A percentile compares a stretch with the other conserved stretches of the same genome.
Conservation (phyloP, 2,888 invertebrate species). For the Phyto melanocephala region DNA sequence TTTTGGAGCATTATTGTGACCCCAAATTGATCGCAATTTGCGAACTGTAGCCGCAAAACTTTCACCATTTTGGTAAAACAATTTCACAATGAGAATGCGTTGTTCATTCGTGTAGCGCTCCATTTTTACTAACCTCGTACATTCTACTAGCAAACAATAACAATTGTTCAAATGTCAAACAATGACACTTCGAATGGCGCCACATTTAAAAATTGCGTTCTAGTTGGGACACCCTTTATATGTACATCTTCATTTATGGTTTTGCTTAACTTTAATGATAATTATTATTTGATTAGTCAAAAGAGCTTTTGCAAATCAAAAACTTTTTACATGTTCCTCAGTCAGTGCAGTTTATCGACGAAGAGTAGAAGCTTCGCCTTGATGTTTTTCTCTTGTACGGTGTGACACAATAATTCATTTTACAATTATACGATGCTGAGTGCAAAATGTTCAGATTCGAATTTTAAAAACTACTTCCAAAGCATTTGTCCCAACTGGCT, state of each 20-base stretch:
- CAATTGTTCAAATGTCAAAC: no score
- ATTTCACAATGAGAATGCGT: no score
- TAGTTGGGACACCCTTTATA: no score
- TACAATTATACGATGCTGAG: conserved; percentile 67
- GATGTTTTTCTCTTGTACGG: conserved; percentile 48
- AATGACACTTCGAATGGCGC: no score
- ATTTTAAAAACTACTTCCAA: conserved; percentile 30
- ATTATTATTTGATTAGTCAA: conserved; percentile 67
- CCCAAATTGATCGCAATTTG: no score
- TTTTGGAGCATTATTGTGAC: no score
- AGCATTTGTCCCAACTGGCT: background rate
- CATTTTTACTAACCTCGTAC: no score
- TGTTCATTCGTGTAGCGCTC: no score
- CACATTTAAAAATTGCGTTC: no score
- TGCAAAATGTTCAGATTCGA: conserved; percentile 37
- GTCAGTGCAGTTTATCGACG: background rate
- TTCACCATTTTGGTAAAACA: no score
- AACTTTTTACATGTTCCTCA: conserved; percentile 7
- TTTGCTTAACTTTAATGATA: conserved; percentile 60
- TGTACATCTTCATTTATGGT: background rate
- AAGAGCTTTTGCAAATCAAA: conserved; percentile 57
- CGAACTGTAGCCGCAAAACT: no score
- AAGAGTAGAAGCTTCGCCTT: conserved; percentile 40
- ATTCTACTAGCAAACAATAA: no score
- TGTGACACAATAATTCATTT: conserved; percentile 70